A percentile compares a stretch with the other conserved stretches of the same genome.
Evolutionary conservation across 2,113 vertebrate species (phyloP).

Genomic region (Todiramphus saurophagus): DNA sequence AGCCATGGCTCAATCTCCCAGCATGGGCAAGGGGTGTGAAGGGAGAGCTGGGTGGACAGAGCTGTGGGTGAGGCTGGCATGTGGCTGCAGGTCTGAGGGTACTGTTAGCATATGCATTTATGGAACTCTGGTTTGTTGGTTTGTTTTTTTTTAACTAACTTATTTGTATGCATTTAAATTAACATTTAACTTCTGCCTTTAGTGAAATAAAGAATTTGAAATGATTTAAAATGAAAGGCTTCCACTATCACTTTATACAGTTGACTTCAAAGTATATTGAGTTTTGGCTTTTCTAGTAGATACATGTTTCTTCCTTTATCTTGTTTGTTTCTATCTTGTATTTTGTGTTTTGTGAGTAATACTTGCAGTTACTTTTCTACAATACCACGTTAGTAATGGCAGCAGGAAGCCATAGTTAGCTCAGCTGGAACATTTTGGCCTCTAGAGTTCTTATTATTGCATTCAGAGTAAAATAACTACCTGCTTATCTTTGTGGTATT

Average conservation of each 20-base stretch:
- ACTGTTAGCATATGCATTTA: not conserved
- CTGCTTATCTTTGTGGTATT: slow-evolving; percentile 1
- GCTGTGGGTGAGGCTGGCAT: not conserved
- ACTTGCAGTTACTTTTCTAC: slow-evolving; percentile 20
- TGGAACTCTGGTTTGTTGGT: not conserved
- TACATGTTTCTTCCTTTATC: not conserved
- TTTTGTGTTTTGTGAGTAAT: slow-evolving; percentile 16
- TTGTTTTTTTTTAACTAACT: not conserved
- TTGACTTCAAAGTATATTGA: slow-evolving; percentile 4
- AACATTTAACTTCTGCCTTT: not conserved
- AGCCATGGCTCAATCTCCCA: not conserved
- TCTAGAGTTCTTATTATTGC: not conserved
- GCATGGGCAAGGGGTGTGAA: not conserved
- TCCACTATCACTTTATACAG: not conserved
- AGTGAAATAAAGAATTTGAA: not conserved
- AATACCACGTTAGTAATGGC: slow-evolving; percentile 4
- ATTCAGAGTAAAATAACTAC: slow-evolving; percentile 5
- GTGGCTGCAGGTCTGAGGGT: not conserved
- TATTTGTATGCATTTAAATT: not conserved
- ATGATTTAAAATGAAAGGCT: not conserved
- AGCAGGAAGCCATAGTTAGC: slow-evolving; percentile 33
- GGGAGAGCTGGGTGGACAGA: not conserved
- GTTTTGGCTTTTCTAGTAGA: not conserved
- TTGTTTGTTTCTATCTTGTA: not conserved
- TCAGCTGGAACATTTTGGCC: slow-evolving; percentile 37